phyloP scores from a whole-genome alignment of 2,113 vertebrate genomes.

The Trogon melanurus region DNA sequence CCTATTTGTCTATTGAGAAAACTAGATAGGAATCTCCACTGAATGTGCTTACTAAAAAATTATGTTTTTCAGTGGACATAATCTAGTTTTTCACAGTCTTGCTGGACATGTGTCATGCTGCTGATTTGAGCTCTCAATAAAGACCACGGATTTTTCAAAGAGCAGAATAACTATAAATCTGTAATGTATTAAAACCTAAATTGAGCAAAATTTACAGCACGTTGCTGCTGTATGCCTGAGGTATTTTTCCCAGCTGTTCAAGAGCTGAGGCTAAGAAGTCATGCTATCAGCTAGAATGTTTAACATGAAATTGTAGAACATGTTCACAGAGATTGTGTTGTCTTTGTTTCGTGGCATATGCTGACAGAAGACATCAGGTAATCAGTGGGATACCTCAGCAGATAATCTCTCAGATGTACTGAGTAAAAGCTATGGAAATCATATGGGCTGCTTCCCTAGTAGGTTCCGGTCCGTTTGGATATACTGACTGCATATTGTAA shows the following conservation, averaged over 20 bases:
- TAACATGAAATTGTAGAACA: neutral
- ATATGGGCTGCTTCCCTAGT: neutral
- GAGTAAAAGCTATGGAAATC: neutral
- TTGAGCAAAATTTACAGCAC: neutral
- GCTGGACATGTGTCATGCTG: neutral
- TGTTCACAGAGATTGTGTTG: neutral
- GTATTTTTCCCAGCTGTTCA: neutral
- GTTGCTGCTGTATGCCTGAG: neutral
- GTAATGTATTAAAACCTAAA: neutral
- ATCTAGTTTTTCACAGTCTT: neutral
- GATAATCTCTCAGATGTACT: neutral
- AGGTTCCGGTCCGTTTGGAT: neutral
- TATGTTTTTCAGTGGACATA: neutral
- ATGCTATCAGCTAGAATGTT: neutral
- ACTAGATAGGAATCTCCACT: neutral
- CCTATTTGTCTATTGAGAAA: neutral
- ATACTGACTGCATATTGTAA: neutral
- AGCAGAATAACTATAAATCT: neutral
- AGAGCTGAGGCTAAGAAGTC: neutral
- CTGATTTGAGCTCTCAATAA: neutral
- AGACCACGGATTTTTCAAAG: neutral
- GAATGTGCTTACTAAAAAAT: neutral
- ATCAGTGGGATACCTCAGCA: neutral
- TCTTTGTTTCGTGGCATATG: neutral
- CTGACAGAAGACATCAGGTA: neutral